Evolutionary conservation across 2,113 vertebrate genomes (phyloP), one percentile per base, ranked within the genome.

Genomic region (Clarias macrocephalus): DNA sequence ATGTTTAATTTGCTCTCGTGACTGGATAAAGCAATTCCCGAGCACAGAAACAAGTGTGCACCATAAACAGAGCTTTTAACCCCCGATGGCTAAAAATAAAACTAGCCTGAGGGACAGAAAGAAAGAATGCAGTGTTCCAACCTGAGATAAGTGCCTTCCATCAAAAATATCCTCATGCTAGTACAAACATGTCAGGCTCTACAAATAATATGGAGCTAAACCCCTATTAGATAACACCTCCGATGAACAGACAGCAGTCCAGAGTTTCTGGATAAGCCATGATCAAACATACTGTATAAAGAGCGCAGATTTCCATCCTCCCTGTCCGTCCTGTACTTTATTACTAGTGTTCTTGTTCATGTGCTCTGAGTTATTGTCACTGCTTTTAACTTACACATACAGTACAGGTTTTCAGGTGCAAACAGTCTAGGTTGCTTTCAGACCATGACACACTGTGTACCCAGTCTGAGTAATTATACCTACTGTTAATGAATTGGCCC

Each of bases 21-120:
- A 73, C 66, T 30, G 54, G 77, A 81, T 81, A 19, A 80, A 80
- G 85, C 30, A 11, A 72, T 86, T 48, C 16, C 37, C 6, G n/a
- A 60, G 56, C 13, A 28, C 54, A 13, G 18, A 54, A 65, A 81
- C 42, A 66, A 52, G 65, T 8, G 60, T 37, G 30, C 6, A 3
- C 25, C 37, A 0, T 16, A 65, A 80, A 62, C n/a, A 5, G 16
- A 60, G 65, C 54, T 56, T 81, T 86, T 68, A 25, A 56, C 76
- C 76, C 8, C 62, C 33, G 48, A 21, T 23, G n/a, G 52, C 42
- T 54, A 52, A 66, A 66, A 66, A 48, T 42, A 1, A 21, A 60
- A 72, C 13, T 23, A 12, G 65, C 16, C 54, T 57, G 54, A 19
- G 5, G 5, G 16, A 60, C 16, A 18, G 25, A 65, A 11, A n/a